Evolutionary conservation across 2,888 invertebrate genomes (phyloP), one percentile per base, ranked within the genome.

Genomic region (Schizotus pectinicornis): DNA sequence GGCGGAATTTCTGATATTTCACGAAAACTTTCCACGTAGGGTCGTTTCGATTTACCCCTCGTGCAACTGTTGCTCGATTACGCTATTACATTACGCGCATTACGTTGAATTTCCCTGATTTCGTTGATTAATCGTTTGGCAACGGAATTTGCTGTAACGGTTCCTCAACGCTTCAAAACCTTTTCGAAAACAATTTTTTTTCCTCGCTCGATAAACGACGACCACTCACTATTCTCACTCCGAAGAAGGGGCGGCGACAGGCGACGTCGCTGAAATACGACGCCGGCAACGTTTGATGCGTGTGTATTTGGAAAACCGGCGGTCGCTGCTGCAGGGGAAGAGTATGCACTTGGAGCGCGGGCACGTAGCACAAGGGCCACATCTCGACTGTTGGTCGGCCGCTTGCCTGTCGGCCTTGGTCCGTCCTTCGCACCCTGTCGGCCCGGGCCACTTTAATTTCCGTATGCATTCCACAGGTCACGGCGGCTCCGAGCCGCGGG

Each of bases 291-390:
- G 77, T 78, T 51, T 72, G 71, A 61, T 65, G 56, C 30, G 53
- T 55, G 45, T 67, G 62, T 46, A 22, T 22, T 22, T 63, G 56
- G 11, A 31, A 11, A 14, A 32, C 22, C 34, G 32, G 22, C 13
- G 34, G 39, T 7, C 57, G 53, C 53, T 54, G 62, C 31, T 54
- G 62, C 31, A 59, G 48, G 39, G 77, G 77, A 62, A 77, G 63
- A 38, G 77, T 77, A 61, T 74, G 75, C 62, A 76, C 74, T 63
- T 72, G 73, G 58, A 74, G 63, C 45, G 74, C 72, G 57, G 72
- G 68, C 69, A 78, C 75, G 69, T 77, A 77, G 72, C 77, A 77
- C 75, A 76, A 75, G 74, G 77, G 76, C 77, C 75, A 77, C 77
- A 77, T 75, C 72, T 73, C 74, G 70, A 72, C 70, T 70, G 67